A percentile compares a stretch with the other conserved stretches of the same genome.
phyloP scores from a whole-genome alignment of 2,113 vertebrate species.

The Mystacornis crossleyi region DNA sequence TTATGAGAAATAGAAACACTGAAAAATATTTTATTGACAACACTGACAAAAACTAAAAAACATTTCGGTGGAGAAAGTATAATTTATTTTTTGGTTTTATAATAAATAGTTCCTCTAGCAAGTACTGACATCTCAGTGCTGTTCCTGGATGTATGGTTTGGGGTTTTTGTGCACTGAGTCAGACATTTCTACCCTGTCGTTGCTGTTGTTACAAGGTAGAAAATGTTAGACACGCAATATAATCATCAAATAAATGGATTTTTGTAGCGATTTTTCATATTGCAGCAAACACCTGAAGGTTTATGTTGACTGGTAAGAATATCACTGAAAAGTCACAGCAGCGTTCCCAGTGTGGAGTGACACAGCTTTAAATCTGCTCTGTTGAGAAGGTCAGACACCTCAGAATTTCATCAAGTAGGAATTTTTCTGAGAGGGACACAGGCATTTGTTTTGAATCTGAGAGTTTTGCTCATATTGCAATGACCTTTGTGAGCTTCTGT shows the following conservation, averaged over 20 bases:
- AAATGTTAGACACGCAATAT: background rate
- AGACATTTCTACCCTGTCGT: background rate
- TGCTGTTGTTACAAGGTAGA: background rate
- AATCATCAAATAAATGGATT: background rate
- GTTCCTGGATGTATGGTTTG: background rate
- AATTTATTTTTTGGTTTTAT: background rate
- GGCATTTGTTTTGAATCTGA: background rate
- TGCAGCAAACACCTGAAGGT: background rate
- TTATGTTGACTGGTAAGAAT: background rate
- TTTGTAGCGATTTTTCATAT: background rate
- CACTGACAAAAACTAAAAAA: background rate
- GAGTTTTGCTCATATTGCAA: background rate
- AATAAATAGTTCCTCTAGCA: background rate
- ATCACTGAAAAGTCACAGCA: background rate
- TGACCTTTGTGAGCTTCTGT: background rate
- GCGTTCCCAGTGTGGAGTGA: background rate
- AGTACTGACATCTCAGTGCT: background rate
- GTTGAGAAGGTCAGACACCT: background rate
- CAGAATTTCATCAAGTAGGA: background rate
- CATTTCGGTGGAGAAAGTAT: background rate
- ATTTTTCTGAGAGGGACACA: background rate
- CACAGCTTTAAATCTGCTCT: background rate
- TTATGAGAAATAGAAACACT: background rate
- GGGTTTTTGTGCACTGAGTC: background rate
- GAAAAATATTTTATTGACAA: background rate